Evolutionary conservation across 2,113 vertebrate species (phyloP), one percentile per base, ranked within the genome.

Genomic region (Lethenteron camtschaticum): DNA sequence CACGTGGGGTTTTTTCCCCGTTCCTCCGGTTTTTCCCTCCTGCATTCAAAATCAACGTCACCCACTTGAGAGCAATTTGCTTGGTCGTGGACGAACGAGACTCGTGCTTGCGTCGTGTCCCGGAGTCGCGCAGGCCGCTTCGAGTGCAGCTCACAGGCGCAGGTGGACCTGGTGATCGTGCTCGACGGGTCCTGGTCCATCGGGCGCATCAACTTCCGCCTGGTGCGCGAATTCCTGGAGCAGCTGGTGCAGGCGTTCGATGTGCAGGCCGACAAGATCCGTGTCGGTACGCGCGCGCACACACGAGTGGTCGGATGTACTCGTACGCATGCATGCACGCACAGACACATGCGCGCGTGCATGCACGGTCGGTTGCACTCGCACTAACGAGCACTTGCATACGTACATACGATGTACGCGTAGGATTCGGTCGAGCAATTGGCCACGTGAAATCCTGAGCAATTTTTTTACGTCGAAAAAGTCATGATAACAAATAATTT

Each of bases 151-250:
- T 78, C 81, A 0, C 73, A 80, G 0, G 80, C 75, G 0, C 76
- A 78, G 1, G 80, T 76, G 0, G 91, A 96, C 68, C 73, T 95
- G 0, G 2, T 90, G 73, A 73, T 96, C 70, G 76, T 97, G 8
- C 87, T 97, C 74, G 91, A 95, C 2, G 89, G 91, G 2, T 96
- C 92, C 56, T 94, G 90, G 92, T 96, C 90, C 73, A 88, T 94
- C 0, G 89, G 92, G 10, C 85, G 87, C 72, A 81, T 76, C 73
- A 91, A 94, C 70, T 96, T 97, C 79, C 82, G 84, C 71, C 83
- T 88, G 57, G 82, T 97, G 69, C 78, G 86, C 18, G 88, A 86
- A 68, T 95, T 96, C 74, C 77, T 96, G 74, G 85, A 85, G 74
- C 83, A 81, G 3, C 41, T 96, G 77, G 80, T 90, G 11, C 81